Percentiles rank a stretch among this genome's conserved stretches.
These are phyloP conservation scores for Lasius fuliginosus DNA, from an alignment of 2,888 invertebrate species.

Conservation along the genomic window DNA sequence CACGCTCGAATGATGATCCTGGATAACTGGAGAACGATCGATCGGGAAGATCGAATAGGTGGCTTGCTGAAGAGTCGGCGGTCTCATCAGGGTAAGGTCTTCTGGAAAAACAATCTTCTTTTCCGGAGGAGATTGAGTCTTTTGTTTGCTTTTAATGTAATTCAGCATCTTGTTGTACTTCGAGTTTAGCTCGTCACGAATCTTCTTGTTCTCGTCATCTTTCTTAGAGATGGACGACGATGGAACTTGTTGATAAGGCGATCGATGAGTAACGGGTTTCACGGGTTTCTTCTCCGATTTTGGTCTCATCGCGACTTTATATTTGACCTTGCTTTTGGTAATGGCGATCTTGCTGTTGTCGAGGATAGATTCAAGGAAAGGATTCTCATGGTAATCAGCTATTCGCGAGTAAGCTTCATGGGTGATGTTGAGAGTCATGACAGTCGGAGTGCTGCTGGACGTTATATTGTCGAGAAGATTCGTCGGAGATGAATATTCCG, in stretches of 20 bases:
- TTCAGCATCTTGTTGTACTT: conserved; percentile 64
- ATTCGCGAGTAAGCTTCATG: conserved; percentile 32
- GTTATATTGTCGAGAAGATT: neutral
- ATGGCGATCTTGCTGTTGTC: conserved; percentile 29
- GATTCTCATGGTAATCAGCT: conserved; percentile 58
- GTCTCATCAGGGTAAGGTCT: conserved; percentile 66
- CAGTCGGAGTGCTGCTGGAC: conserved; percentile 18
- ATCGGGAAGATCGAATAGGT: conserved; percentile 66
- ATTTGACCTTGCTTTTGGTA: conserved; percentile 45
- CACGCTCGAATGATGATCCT: conserved; percentile 8
- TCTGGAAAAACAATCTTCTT: conserved; percentile 28
- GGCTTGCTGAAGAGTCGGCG: conserved; percentile 67
- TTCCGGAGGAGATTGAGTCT: conserved; percentile 1
- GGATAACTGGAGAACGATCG: conserved; percentile 52
- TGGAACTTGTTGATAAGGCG: neutral
- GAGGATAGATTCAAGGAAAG: conserved; percentile 64
- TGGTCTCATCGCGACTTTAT: conserved; percentile 61
- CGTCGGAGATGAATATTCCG: neutral
- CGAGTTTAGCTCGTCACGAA: neutral
- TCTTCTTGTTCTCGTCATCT: neutral
- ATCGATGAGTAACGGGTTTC: neutral
- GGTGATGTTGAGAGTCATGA: conserved; percentile 31
- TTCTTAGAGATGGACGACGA: neutral
- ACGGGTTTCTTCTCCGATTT: conserved; percentile 51
- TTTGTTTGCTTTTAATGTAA: conserved; percentile 57